Conservation (phyloP, 2,113 vertebrate genomes). For the Eulemur macaco region DNA sequence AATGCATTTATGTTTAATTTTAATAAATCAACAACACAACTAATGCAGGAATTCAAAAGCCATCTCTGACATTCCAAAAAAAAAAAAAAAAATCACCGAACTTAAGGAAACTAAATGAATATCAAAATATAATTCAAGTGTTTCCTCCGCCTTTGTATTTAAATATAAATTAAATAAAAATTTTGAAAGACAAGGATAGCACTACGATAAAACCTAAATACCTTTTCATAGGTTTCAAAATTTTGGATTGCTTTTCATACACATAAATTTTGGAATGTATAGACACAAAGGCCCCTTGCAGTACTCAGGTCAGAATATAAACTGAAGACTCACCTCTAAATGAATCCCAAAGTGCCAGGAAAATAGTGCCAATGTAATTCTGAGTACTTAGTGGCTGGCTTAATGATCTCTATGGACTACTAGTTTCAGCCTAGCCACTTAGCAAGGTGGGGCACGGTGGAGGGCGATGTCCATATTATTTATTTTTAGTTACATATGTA, state of each 20-base stretch:
- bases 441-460: background rate
- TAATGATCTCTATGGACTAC: background rate
- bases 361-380: background rate
- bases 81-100: background rate
- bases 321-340: background rate
- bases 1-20: background rate
- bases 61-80: background rate
- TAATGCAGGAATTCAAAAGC: constrained; percentile 18
- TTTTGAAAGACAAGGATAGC: background rate
- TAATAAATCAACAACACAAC: background rate
- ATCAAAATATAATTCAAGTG: background rate
- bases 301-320: background rate
- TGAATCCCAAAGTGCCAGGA: background rate
- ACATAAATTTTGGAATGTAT: background rate
- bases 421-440: background rate
- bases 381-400: background rate
- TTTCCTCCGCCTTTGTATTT: background rate
- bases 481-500: background rate
- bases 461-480: background rate
- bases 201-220: background rate
- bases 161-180: background rate
- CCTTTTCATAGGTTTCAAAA: background rate
- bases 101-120: background rate
- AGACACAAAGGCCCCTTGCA: background rate
- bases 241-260: background rate